Conservation (phyloP, 1,140 invertebrate species). For the Spodoptera litura region DNA sequence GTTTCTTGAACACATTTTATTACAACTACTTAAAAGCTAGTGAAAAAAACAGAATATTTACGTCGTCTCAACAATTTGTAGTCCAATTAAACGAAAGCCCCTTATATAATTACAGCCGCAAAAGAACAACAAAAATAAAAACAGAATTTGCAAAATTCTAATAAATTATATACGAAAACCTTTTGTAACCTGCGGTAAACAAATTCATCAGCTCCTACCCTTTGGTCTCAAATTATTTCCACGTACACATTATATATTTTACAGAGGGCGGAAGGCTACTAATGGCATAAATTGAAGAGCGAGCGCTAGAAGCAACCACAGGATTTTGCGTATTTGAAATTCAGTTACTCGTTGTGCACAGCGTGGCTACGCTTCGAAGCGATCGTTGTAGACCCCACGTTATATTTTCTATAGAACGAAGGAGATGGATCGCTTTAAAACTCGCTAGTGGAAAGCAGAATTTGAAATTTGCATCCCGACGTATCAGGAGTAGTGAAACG, state of each 20-base stretch:
- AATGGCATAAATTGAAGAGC: constrained; percentile 76
- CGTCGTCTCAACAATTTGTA: background rate
- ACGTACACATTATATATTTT: constrained; percentile 63
- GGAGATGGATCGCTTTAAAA: constrained; percentile 66
- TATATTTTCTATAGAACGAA: constrained; percentile 63
- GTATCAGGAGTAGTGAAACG: constrained; percentile 56
- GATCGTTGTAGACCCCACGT: constrained; percentile 59
- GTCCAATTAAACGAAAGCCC: constrained; percentile 38
- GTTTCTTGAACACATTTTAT: constrained; percentile 45
- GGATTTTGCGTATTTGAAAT: constrained; percentile 80
- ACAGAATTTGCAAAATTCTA: constrained; percentile 26
- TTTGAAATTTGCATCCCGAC: constrained; percentile 60
- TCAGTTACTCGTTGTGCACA: constrained; percentile 71
- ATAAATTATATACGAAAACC: constrained; percentile 40
- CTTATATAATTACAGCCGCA: constrained; percentile 22
- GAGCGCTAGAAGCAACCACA: constrained; percentile 70
- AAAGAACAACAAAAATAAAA: constrained; percentile 44
- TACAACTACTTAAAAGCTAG: constrained; percentile 5
- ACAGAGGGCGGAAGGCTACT: constrained; percentile 62
- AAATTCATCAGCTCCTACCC: constrained; percentile 51
- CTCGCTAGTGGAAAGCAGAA: constrained; percentile 54
- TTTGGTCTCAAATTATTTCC: constrained; percentile 52
- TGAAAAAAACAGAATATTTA: constrained; percentile 24
- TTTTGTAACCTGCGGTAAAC: constrained; percentile 46
- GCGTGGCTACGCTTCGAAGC: constrained; percentile 58